These are phyloP conservation scores for Mormyrus iriodes DNA, from an alignment of 2,113 vertebrate genomes.

Conservation along the genomic window DNA sequence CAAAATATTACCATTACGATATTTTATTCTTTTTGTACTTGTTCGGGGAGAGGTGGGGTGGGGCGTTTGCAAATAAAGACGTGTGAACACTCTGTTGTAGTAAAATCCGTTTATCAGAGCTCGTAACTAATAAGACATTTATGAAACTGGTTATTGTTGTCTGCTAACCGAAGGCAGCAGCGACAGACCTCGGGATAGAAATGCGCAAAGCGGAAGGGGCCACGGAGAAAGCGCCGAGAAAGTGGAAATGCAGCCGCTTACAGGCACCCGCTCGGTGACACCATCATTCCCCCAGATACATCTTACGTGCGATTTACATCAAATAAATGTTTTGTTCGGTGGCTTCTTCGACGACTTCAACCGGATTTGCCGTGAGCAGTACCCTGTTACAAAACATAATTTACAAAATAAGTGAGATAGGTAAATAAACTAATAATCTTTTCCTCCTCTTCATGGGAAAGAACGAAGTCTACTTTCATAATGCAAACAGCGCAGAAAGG, in stretches of 20 bases:
- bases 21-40: constrained; percentile 5
- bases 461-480: background rate
- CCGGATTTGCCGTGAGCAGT: background rate
- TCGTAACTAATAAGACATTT: background rate
- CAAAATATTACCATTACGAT: background rate
- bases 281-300: background rate
- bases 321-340: background rate
- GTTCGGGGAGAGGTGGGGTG: background rate
- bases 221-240: background rate
- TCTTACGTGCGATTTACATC: background rate
- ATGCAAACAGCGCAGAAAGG: background rate
- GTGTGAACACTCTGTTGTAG: background rate
- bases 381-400: background rate
- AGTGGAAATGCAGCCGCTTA: background rate
- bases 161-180: background rate
- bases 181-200: background rate
- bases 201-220: background rate
- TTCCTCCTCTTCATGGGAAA: constrained; percentile 15
- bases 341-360: background rate
- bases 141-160: background rate
- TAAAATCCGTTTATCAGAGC: background rate
- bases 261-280: background rate
- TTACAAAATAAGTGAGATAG: background rate
- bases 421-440: background rate
- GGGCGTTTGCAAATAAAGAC: constrained; percentile 34